A percentile compares a stretch with the other conserved stretches of the same genome.
Evolutionary conservation across 1,140 invertebrate genomes (phyloP).

Genomic region (Carposina sasakii): DNA sequence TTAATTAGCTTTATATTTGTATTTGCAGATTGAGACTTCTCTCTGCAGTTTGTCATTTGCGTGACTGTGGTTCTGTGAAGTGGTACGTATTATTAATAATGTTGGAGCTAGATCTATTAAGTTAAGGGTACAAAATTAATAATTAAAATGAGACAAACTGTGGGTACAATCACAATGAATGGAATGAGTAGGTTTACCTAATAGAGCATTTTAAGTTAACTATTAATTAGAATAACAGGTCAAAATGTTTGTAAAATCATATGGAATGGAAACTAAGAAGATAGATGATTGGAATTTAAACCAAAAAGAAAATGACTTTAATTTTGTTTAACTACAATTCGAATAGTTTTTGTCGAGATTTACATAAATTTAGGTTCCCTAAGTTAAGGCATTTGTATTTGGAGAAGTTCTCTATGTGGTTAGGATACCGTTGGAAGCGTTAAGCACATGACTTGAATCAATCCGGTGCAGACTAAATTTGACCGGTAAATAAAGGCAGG

Average conservation of each 20-base stretch:
- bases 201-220: not conserved
- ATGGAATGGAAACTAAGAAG: not conserved
- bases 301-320: not conserved
- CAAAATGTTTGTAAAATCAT: not conserved
- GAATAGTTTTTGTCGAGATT: not conserved
- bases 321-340: constrained; percentile 1
- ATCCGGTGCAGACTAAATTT: constrained; percentile 61
- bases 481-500: constrained; percentile 56
- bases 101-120: not conserved
- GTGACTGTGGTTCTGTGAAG: constrained; percentile 50
- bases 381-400: constrained; percentile 38
- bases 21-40: constrained; percentile 70
- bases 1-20: constrained; percentile 73
- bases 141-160: not conserved
- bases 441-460: constrained; percentile 58
- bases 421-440: constrained; percentile 43
- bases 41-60: constrained; percentile 59
- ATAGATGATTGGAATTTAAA: no score
- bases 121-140: not conserved
- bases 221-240: not conserved
- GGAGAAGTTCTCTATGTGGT: constrained; percentile 28
- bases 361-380: no score
- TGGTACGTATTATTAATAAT: constrained; percentile 59
- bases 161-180: not conserved
- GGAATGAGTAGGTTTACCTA: not conserved